Percentiles rank a stretch among this genome's conserved stretches.
phyloP scores from a whole-genome alignment of 1,140 invertebrate species.

The Kradibia gibbosae region DNA sequence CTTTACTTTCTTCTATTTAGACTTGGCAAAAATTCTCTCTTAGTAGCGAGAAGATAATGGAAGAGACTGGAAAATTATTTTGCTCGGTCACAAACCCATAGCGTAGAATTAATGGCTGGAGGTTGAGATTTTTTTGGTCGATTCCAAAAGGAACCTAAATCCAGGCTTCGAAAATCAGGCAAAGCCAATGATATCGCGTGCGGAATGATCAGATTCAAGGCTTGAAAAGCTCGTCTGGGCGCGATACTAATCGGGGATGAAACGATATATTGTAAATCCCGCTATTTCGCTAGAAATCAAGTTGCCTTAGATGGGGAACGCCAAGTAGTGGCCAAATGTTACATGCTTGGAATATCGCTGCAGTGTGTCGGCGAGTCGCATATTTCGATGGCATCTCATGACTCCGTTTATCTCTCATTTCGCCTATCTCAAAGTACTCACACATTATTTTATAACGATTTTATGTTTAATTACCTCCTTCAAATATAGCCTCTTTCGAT shows the following conservation, averaged over 20 bases:
- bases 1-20: neutral
- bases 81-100: neutral
- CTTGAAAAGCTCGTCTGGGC: neutral
- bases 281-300: conserved; percentile 8
- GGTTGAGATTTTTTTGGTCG: neutral
- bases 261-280: conserved; percentile 10
- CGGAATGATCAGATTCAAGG: conserved; percentile 18
- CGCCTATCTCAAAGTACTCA: neutral
- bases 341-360: neutral
- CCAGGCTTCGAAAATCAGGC: neutral
- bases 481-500: too few species aligned
- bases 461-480: neutral
- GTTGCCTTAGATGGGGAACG: neutral
- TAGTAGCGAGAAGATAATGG: too few species aligned
- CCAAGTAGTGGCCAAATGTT: neutral
- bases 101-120: neutral
- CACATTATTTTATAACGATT: neutral
- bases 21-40: neutral
- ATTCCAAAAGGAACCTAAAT: too few species aligned
- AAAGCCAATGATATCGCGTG: neutral
- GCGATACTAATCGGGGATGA: conserved; percentile 21
- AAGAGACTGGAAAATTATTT: neutral
- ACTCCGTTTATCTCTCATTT: neutral
- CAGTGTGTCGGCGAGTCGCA: neutral
- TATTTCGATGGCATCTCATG: neutral